Conservation (phyloP, 2,888 invertebrate genomes). For the Argyresthia albistria region DNA sequence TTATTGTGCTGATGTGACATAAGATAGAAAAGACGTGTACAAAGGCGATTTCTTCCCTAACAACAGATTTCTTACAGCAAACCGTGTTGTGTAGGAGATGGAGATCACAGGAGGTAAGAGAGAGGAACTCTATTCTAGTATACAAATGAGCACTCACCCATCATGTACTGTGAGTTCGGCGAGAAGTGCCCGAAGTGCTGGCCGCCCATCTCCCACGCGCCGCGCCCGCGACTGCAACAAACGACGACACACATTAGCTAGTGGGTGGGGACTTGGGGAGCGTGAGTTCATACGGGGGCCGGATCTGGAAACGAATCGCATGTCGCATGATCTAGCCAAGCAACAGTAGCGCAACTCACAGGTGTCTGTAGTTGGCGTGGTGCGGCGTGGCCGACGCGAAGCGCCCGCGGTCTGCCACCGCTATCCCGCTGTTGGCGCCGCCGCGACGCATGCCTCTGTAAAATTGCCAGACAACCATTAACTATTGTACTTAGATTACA, state of each 20-base stretch:
- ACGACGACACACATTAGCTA: background rate
- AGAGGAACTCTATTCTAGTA: no score
- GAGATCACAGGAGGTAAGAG: no score
- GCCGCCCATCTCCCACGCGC: constrained; percentile 59
- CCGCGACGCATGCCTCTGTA: constrained; percentile 28
- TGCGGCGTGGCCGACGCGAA: constrained; percentile 45
- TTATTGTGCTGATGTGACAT: no score
- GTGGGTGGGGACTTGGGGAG: background rate
- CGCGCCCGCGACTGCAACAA: constrained; percentile 41
- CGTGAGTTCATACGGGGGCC: background rate
- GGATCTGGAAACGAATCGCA: background rate
- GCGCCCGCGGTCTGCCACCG: constrained; percentile 44
- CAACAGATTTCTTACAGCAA: no score
- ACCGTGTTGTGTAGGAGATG: no score
- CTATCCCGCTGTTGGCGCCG: constrained; percentile 14
- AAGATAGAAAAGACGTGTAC: no score
- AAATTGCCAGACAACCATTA: no score
- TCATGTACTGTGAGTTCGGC: constrained; percentile 48
- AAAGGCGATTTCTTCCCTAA: no score
- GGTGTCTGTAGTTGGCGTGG: constrained; percentile 37
- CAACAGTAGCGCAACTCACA: constrained; percentile 51
- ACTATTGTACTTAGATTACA: no score
- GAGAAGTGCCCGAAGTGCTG: constrained; percentile 60
- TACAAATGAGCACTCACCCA: constrained; percentile 43
- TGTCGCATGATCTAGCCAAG: background rate